Evolutionary conservation across 2,888 invertebrate species (phyloP).

Genomic region (Luffia ferchaultella): DNA sequence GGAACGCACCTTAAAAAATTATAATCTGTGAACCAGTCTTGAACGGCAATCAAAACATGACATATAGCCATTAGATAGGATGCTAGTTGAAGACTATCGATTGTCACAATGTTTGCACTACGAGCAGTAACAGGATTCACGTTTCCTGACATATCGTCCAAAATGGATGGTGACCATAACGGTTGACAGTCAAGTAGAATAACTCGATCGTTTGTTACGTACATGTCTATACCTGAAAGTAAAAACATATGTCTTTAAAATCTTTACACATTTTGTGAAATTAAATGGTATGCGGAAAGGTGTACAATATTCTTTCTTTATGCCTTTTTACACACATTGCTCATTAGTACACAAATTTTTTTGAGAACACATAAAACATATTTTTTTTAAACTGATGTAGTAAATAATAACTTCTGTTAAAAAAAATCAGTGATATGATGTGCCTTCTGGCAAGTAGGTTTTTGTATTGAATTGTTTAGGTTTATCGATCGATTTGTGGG

Average conservation of each 20-base stretch:
- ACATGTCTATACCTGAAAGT: constrained; percentile 73
- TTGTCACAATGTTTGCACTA: constrained; percentile 64
- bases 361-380: no score
- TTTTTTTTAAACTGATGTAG: no score
- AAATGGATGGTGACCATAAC: constrained; percentile 78
- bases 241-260: background rate
- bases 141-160: constrained; percentile 60
- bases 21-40: constrained; percentile 90
- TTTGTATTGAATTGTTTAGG: no score
- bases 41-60: constrained; percentile 86
- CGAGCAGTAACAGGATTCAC: constrained; percentile 54
- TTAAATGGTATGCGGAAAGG: no score
- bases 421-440: no score
- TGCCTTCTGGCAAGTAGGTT: no score
- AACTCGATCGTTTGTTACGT: constrained; percentile 75
- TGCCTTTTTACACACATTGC: no score
- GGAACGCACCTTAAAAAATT: constrained; percentile 73
- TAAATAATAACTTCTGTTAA: no score
- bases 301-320: no score
- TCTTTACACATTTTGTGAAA: no score
- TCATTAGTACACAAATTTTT: no score
- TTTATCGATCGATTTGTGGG: no score
- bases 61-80: constrained; percentile 89
- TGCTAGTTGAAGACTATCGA: constrained; percentile 80
- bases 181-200: constrained; percentile 92